These are phyloP conservation scores for Amiota minor DNA, from an alignment of 2,888 invertebrate genomes.

Conservation along the genomic window DNA sequence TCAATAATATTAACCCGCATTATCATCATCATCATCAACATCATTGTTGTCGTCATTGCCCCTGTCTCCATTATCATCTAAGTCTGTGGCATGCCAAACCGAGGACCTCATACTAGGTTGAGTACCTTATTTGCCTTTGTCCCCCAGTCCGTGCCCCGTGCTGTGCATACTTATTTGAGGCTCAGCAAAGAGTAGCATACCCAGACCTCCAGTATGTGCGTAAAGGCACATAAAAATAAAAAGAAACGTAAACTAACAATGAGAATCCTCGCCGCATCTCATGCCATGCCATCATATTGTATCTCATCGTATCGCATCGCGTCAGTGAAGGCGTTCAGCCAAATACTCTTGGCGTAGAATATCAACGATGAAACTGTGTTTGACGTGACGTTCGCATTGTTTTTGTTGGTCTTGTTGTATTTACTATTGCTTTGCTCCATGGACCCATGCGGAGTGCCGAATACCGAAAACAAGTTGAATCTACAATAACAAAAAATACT, in stretches of 20 bases:
- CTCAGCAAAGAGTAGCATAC: conserved; percentile 43
- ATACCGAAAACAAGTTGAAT: conserved; percentile 47
- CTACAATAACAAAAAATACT: not conserved
- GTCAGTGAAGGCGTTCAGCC: conserved; percentile 54
- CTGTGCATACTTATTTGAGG: conserved; percentile 66
- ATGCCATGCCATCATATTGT: too few species aligned
- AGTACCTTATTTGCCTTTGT: conserved; percentile 5
- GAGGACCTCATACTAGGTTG: conserved; percentile 9
- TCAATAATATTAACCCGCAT: conserved; percentile 62
- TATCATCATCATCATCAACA: conserved; percentile 37
- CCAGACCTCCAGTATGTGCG: conserved; percentile 4
- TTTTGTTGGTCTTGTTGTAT: not conserved
- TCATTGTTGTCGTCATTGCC: conserved; percentile 33
- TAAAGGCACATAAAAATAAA: conserved; percentile 59
- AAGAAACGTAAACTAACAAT: conserved; percentile 67
- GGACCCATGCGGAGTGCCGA: conserved; percentile 57
- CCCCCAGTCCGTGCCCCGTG: conserved; percentile 51
- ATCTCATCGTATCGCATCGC: not conserved
- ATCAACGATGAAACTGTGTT: conserved; percentile 40
- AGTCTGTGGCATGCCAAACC: conserved; percentile 20
- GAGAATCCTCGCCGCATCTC: conserved; percentile 37
- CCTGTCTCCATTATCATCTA: not conserved
- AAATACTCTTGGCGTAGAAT: conserved; percentile 37
- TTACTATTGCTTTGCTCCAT: conserved; percentile 26
- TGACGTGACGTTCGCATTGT: conserved; percentile 20